Percentiles rank a stretch among this genome's conserved stretches.
Conservation (phyloP, 2,888 invertebrate species). For the Cactoblastis cactorum region DNA sequence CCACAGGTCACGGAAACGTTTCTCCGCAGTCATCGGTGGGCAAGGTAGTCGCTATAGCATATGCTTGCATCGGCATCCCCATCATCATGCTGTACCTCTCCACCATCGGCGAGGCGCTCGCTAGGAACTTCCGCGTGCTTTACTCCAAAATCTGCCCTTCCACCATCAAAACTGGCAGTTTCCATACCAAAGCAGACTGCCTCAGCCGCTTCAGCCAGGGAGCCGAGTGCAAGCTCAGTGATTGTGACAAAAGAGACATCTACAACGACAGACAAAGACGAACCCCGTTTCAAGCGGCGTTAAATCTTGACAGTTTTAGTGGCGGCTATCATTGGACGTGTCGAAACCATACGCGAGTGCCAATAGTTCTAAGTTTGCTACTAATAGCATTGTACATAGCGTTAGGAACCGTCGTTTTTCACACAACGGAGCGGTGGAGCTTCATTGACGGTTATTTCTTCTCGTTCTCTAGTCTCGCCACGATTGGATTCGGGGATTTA, state of each 20-base stretch:
- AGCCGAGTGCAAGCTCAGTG: conserved; percentile 33
- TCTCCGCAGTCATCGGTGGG: conserved; percentile 90
- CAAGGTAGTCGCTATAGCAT: conserved; percentile 88
- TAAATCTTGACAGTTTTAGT: conserved; percentile 60
- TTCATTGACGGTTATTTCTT: conserved; percentile 92
- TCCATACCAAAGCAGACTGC: conserved; percentile 47
- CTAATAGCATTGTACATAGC: conserved; percentile 93
- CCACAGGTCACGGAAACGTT: conserved; percentile 90
- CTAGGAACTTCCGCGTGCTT: conserved; percentile 86
- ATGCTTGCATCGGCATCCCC: conserved; percentile 92
- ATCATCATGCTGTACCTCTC: conserved; percentile 93
- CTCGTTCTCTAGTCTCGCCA: conserved; percentile 88
- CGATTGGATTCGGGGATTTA: conserved; percentile 91
- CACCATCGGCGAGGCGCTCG: conserved; percentile 91
- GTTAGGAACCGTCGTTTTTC: conserved; percentile 93
- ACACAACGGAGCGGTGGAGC: conserved; percentile 94
- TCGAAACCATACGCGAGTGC: conserved; percentile 86
- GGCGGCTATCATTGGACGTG: conserved; percentile 66
- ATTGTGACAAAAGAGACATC: conserved; percentile 41
- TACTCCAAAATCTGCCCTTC: conserved; percentile 78
- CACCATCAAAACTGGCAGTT: conserved; percentile 35
- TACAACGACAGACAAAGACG: conserved; percentile 37
- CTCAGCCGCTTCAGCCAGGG: conserved; percentile 32
- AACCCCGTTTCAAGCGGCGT: conserved; percentile 68
- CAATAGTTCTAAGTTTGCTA: conserved; percentile 90